Evolutionary conservation across 2,888 invertebrate species (phyloP), one percentile per base, ranked within the genome.

Genomic region (Nemotelus nigrinus): DNA sequence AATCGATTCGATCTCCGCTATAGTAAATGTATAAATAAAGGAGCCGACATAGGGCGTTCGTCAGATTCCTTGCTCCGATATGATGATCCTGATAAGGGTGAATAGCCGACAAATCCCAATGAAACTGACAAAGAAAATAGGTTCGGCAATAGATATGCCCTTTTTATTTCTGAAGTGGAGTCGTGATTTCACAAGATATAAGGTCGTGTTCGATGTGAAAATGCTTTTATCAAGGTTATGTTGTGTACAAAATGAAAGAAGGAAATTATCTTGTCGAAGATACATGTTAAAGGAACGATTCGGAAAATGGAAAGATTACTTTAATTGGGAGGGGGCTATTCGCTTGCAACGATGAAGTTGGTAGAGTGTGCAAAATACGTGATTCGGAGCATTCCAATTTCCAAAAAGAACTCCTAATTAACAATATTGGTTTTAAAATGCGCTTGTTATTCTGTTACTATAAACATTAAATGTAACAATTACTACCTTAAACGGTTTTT

Each of bases 41-140:
- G 41, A 70, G 70, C 25, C 53, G 67, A 67, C 67, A 67, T 50
- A 43, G 53, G 58, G 47, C 44, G 53, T 74, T 63, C 53, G 60
- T 74, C 74, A 74, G 74, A 74, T 58, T 74, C 74, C 41, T 63
- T n/a, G 50, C 74, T 47, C 44, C 55, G 70, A 74, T 74, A 74
- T 74, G 58, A 72, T 72, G 72, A 72, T 72, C 72, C 60, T 50
- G 74, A 74, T 74, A 74, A 74, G 74, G 60, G 48, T 74, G 74
- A 74, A 74, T 74, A 63, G 74, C 48, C 74, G 74, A 74, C 74
- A 63, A 60, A 74, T 74, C 74, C 74, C 60, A 63, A 60, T 60
- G 74, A 74, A 74, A 63, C 74, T 47, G 74, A 60, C 74, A 48
- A 60, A 74, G 48, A 63, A 70, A 74, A 74, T 74, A 60, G 74